Percentiles rank a stretch among this genome's conserved stretches.
Conservation (phyloP, 2,797 vertebrate genomes). For the Neopelma chrysocephalum region DNA sequence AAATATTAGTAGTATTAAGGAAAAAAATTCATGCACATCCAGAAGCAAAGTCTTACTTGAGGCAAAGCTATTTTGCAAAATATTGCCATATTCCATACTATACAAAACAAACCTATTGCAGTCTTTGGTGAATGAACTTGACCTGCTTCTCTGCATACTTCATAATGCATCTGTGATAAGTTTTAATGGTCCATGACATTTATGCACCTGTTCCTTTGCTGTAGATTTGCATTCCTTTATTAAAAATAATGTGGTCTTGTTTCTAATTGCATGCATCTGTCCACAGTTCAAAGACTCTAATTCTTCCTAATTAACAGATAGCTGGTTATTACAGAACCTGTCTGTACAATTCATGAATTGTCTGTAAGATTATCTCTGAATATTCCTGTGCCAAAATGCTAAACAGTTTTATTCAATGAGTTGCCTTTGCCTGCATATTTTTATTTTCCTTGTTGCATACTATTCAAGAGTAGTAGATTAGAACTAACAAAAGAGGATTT, state of each 20-base stretch:
- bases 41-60: neutral
- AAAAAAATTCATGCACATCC: neutral
- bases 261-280: slow-evolving; percentile 33
- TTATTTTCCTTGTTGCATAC: neutral
- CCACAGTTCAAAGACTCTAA: slow-evolving; percentile 24
- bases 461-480: neutral
- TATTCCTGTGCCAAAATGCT: neutral
- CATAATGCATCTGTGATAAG: slow-evolving; percentile 6
- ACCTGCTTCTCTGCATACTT: neutral
- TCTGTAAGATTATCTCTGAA: neutral
- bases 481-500: neutral
- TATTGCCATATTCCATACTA: neutral
- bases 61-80: neutral
- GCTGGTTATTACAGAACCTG: neutral
- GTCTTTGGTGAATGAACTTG: neutral
- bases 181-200: slow-evolving; percentile 26
- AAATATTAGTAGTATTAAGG: neutral
- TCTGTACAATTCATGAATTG: neutral
- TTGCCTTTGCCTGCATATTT: neutral
- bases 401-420: neutral
- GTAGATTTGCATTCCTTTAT: slow-evolving; percentile 7
- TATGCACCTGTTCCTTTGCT: slow-evolving; percentile 37
- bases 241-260: slow-evolving; percentile 29
- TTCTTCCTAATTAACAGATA: slow-evolving; percentile 17
- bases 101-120: neutral